Evolutionary conservation across 2,113 vertebrate species (phyloP).

Genomic region (Paramisgurnus dabryanus): DNA sequence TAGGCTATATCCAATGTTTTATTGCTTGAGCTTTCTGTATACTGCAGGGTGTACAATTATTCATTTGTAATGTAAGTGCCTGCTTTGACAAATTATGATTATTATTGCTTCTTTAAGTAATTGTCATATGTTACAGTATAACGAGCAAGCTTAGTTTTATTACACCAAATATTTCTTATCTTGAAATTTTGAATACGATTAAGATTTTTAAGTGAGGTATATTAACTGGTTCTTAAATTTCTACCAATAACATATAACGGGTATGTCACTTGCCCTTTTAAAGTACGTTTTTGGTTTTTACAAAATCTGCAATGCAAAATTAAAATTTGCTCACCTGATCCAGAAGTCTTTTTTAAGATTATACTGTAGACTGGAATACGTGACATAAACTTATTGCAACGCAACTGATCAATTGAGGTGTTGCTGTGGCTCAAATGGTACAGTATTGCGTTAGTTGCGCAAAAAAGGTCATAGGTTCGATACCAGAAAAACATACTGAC

Average conservation of each 20-base stretch:
- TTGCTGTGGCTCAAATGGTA: no score
- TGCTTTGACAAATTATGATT: slow-evolving; percentile 32
- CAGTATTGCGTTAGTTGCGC: no score
- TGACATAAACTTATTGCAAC: not conserved
- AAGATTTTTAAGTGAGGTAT: no score
- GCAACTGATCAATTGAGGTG: slow-evolving; percentile 21
- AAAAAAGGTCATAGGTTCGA: no score
- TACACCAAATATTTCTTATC: not conserved
- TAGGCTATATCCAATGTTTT: not conserved
- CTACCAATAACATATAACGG: not conserved
- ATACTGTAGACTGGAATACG: not conserved
- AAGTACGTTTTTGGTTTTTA: no score
- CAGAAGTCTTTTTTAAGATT: not conserved
- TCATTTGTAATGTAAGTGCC: slow-evolving; percentile 24
- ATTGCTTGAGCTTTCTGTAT: slow-evolving; percentile 1
- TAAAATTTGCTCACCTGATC: not conserved
- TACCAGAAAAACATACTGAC: no score
- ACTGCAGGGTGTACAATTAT: slow-evolving; percentile 18
- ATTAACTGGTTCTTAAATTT: not conserved
- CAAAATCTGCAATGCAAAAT: not conserved
- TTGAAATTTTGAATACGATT: not conserved
- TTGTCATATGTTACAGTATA: not conserved
- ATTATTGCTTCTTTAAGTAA: slow-evolving; percentile 27
- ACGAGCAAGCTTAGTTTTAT: not conserved
- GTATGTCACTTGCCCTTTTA: not conserved